Base-by-base conservation (phyloP, 92 coral and sea anemone genomes). In the Bergia puertoricense region DNA sequence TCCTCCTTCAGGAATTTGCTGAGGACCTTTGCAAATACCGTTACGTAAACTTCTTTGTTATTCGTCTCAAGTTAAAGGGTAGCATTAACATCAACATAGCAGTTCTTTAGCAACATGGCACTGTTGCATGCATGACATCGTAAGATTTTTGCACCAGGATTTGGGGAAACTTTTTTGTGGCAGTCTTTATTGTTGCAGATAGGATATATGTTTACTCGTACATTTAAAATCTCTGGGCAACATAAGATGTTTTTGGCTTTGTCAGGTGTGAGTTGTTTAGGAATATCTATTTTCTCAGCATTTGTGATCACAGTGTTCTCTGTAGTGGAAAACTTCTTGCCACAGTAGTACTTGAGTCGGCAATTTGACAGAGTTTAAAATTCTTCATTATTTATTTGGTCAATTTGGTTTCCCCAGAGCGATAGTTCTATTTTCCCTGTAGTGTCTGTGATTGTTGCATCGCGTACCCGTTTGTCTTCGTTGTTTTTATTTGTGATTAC, bases 171-270 rank as follows among this genome's bases (percentile, higher is more conserved):
- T 14, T 75, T 86, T 59, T 56, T 86, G 39, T 20, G 78, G 20
- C 84, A 76, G 30, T 75, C 83, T 36, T 59, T 76, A n/a, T 86
- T 86, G 84, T 77, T 86, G 82, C 82, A 86, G 77, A 86, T 56
- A 46, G 22, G 80, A 46, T 85, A 73, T 54, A 85, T 85, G 79
- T 85, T 71, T 1, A 85, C 88, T 20, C 73, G 2, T 5, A 45
- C 41, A 65, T 71, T 85, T 85, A 85, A 85, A 68, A 85, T 69
- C 14, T 85, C 88, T 48, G 89, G 89, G 74, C 89, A 86, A 75
- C 81, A 86, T 74, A 86, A 16, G 48, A 56, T 86, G 74, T 45
- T 74, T 15, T 76, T 59, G 13, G 8, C 37, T 40, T 86, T 75
- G 40, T 45, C 54, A 14, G 48, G 3, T 36, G 46, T 8, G 76